phyloP scores from a whole-genome alignment of 2,113 vertebrate species.

The Regulus satrapa region DNA sequence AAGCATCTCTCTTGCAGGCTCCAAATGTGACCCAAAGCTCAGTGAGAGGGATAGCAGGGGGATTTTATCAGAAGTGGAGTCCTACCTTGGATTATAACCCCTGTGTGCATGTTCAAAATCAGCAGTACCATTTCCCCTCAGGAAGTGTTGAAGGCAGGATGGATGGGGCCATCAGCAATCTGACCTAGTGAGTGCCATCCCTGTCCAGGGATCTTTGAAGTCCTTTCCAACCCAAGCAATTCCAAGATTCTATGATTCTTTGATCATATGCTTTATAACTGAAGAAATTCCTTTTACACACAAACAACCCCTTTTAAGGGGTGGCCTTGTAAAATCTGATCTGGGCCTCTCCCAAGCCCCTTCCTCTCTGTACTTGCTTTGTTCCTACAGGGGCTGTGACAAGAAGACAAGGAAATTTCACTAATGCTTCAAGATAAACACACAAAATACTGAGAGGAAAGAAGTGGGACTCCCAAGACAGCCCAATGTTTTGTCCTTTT shows the following conservation, averaged over 20 bases:
- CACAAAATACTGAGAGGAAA: background rate
- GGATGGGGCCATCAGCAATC: background rate
- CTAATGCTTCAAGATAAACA: background rate
- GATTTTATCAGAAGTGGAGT: background rate
- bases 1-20: background rate
- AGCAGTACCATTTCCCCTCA: background rate
- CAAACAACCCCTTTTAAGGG: background rate
- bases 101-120: fast-evolving
- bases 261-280: background rate
- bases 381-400: fast-evolving
- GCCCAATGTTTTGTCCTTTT: background rate
- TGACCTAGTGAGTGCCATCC: background rate
- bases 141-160: background rate
- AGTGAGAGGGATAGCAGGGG: background rate
- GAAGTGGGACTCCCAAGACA: background rate
- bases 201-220: background rate
- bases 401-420: background rate
- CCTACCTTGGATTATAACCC: background rate
- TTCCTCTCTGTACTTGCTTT: background rate
- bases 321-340: background rate
- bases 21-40: background rate
- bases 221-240: background rate
- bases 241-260: background rate
- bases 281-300: background rate
- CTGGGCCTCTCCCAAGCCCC: background rate